Conservation (phyloP, 2,113 vertebrate species). For the mouse (Mus musculus) region GRCm39 chr12:72684001-72684500, state of each 20-base stretch:
- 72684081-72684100: background rate
- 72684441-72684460: background rate
- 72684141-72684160: background rate
- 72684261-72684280: too few relatives aligned
- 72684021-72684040: background rate
- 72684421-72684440: background rate
- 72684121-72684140: background rate
- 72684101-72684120: background rate
- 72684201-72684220: too few relatives aligned
- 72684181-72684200: background rate
- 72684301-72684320: too few relatives aligned
- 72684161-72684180: background rate
- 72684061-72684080: background rate
- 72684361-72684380: too few relatives aligned
- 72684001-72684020: background rate
- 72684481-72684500: background rate
- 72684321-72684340: too few relatives aligned
- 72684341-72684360: too few relatives aligned
- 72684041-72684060: background rate
- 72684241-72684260: too few relatives aligned
- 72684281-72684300: too few relatives aligned
- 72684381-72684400: background rate
- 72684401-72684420: rapidly evolving
- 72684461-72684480: background rate
- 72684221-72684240: background rate